Base-by-base conservation (phyloP, 1,140 invertebrate species). In the Dreissena rostriformis region DNA sequence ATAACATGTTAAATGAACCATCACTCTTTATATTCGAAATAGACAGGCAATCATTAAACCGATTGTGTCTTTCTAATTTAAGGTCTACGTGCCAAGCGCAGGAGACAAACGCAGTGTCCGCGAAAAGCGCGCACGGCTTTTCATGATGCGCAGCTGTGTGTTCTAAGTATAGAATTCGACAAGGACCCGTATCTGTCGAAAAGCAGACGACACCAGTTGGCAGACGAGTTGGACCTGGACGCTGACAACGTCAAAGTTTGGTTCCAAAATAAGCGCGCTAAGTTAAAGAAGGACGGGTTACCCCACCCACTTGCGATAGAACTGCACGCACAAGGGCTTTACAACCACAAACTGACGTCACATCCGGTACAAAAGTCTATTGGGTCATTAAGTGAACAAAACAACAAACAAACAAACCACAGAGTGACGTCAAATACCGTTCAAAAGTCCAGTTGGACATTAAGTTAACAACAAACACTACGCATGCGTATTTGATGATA, bases 251-350 rank as follows among this genome's bases (percentile, higher is more conserved):
- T 83, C 22, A 83, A 83, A 63, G 71, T 83, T 24, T 83, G 81
- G 81, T 83, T 83, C 29, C 81, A 83, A 65, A 83, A 83, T 26
- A 68, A 51, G 49, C 61, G 81, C 19, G 81, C 81, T n/a, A 79
- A 79, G 49, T 53, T 52, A 49, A 79, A 79, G 29, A 81, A 81
- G 67, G 52, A 14, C 26, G 51, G 52, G 10, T 24, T 29, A 15
- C 53, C 68, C 24, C 68, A 29, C 14, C 28, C 52, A 57, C 53
- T 81, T 14, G 79, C 79, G 19, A 8, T 65, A 5, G 52, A 66
- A 53, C 49, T 81, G 17, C 68, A 81, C 51, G 53, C 52, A 22
- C 67, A 72, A 10, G 79, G 79, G 71, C 79, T 81, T 10, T 81
- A 81, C n/a, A 73, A 81, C 79, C 79, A 81, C 39, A 81, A 72